phyloP scores from a whole-genome alignment of 2,113 vertebrate species.

The Andinoacara biseriatus region DNA sequence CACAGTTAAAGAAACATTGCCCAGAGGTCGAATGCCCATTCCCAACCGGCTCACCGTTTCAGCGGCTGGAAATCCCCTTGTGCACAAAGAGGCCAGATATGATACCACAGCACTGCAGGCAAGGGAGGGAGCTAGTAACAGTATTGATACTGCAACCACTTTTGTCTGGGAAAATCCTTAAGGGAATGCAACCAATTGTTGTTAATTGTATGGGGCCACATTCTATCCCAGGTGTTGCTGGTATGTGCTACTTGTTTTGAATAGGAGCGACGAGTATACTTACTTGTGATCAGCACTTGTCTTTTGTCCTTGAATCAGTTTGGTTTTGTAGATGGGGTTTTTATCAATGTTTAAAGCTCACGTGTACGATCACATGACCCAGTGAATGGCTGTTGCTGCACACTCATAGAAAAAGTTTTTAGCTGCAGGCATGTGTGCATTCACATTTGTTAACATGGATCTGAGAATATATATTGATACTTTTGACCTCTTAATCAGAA shows the following conservation, averaged over 20 bases:
- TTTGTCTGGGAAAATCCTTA: constrained; percentile 80
- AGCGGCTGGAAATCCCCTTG: constrained; percentile 81
- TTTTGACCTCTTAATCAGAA: constrained; percentile 13
- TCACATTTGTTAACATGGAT: constrained; percentile 6
- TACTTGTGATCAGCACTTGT: constrained; percentile 42
- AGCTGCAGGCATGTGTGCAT: constrained; percentile 14
- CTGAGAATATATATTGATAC: constrained; percentile 16
- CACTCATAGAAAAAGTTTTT: constrained; percentile 15
- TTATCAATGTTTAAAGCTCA: constrained; percentile 30
- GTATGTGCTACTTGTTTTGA: constrained; percentile 72
- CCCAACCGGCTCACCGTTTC: constrained; percentile 83
- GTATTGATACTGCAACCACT: constrained; percentile 77
- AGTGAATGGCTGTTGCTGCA: not conserved
- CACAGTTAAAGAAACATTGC: constrained; percentile 75
- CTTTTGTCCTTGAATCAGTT: constrained; percentile 53
- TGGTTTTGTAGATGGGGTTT: constrained; percentile 22
- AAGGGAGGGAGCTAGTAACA: constrained; percentile 77
- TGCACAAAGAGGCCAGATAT: constrained; percentile 82
- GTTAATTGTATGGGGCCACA: constrained; percentile 70
- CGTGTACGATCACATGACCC: constrained; percentile 8
- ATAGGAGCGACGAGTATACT: constrained; percentile 61
- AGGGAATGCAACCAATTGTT: constrained; percentile 79
- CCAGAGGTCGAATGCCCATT: constrained; percentile 77
- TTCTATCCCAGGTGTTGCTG: constrained; percentile 61
- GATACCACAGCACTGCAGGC: constrained; percentile 82